Evolutionary conservation across 2,797 vertebrate species (phyloP), one percentile per base, ranked within the genome.

Genomic region (Oryzias dopingdopingensis): DNA sequence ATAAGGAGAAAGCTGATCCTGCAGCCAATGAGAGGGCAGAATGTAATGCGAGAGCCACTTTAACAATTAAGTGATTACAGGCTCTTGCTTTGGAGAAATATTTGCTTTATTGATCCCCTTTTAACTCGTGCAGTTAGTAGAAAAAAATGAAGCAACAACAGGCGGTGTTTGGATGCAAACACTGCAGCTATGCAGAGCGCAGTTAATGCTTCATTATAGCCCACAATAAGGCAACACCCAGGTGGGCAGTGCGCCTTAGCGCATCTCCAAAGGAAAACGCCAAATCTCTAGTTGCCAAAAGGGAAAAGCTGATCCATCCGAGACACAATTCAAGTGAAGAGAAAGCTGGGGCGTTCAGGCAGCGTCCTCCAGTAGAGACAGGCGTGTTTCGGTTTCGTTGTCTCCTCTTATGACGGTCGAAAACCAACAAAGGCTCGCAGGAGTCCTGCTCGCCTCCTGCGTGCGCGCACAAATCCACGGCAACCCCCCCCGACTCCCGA

Each of bases 1-100:
- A 51, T 24, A 49, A 37, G 49, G 42, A 45, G 73, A 52, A 70
- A 85, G 63, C 47, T 61, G 74, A 81, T 59, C 66, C 69, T 57
- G 26, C 61, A 62, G 59, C 43, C 58, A 48, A 32, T 42, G 17
- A 56, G 42, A 50, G 10, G 46, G 42, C 20, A 17, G 12, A n/a
- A 26, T 59, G 70, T 61, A 73, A 82, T 14, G 24, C 42, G 65
- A 79, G 72, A 77, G 40, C 7, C 20, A 49, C 37, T 56, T 53
- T 52, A 32, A 61, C 66, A 56, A 26, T 55, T 10, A 51, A 41
- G 15, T 44, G 22, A 60, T 49, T 26, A 29, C 12, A 43, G 62
- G 14, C 13, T 5, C 18, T 14, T 15, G 22, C 14, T 47, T 12
- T 18, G 40, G 13, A 16, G 45, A 46, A 24, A 22, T 22, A 40